These are phyloP conservation scores for Apocrypta bakeri DNA, from an alignment of 1,140 invertebrate genomes.

Conservation along the genomic window DNA sequence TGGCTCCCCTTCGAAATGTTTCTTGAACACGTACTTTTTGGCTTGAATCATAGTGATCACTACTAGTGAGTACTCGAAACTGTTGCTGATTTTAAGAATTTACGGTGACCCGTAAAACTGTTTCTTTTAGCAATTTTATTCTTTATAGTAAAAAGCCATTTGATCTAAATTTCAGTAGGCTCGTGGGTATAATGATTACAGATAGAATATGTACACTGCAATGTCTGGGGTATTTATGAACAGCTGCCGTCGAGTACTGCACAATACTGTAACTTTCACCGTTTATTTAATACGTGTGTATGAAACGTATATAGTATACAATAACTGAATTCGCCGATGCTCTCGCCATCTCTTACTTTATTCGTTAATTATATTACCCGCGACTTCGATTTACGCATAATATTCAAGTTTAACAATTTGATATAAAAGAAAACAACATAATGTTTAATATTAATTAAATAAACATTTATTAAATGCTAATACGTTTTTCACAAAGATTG, in stretches of 20 bases:
- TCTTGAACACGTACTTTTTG: constrained; percentile 78
- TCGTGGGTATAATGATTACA: neutral
- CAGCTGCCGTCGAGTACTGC: neutral
- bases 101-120: too few species aligned
- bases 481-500: neutral
- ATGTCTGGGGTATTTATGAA: neutral
- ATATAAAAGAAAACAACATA: neutral
- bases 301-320: neutral
- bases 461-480: constrained; percentile 12
- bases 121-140: too few species aligned
- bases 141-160: neutral
- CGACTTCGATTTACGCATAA: neutral
- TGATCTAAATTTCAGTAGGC: neutral
- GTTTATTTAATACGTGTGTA: neutral
- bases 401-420: neutral
- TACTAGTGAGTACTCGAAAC: neutral
- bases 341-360: neutral
- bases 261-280: neutral
- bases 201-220: neutral
- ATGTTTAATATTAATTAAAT: constrained; percentile 21
- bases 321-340: neutral
- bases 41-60: constrained; percentile 75
- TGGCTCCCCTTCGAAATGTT: constrained; percentile 79
- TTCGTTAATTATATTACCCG: neutral
- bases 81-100: neutral